Conservation (phyloP, 2,797 vertebrate species). For the Octomys mimax region DNA sequence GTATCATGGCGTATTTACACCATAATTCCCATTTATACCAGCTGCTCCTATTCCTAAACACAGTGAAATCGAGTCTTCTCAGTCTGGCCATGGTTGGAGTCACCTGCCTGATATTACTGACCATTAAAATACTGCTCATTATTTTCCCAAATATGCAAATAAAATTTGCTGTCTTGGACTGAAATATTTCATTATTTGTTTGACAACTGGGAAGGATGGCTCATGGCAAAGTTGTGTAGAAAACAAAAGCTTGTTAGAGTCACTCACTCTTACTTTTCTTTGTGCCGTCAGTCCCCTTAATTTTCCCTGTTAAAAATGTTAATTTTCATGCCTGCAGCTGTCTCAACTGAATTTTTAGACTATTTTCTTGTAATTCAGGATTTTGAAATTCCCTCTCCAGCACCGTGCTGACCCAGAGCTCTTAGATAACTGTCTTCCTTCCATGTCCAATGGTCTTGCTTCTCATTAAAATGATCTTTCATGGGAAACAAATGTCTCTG, state of each 20-base stretch:
- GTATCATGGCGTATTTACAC: not conserved
- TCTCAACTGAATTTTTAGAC: not conserved
- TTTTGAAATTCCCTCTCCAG: slow-evolving; percentile 27
- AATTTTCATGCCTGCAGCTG: not conserved
- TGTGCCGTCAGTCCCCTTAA: not conserved
- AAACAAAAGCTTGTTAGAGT: not conserved
- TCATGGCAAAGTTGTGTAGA: not conserved
- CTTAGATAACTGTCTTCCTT: not conserved
- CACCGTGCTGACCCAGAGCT: not conserved
- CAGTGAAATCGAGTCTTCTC: not conserved
- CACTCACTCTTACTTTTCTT: slow-evolving; percentile 2
- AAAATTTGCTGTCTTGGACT: not conserved
- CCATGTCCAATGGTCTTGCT: not conserved
- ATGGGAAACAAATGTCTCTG: not conserved
- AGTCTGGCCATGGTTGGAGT: not conserved
- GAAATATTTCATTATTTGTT: slow-evolving; percentile 3
- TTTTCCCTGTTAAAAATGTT: slow-evolving; percentile 32
- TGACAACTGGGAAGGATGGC: not conserved
- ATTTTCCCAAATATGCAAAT: slow-evolving; percentile 37
- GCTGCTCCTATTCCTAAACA: slow-evolving; percentile 32
- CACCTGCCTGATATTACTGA: not conserved
- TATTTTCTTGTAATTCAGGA: slow-evolving; percentile 6
- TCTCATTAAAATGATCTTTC: slow-evolving; percentile 37
- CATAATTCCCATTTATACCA: not conserved
- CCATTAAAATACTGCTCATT: not conserved